These are phyloP conservation scores for Cyanoderma ruficeps DNA, from an alignment of 2,113 vertebrate genomes.

Conservation along the genomic window DNA sequence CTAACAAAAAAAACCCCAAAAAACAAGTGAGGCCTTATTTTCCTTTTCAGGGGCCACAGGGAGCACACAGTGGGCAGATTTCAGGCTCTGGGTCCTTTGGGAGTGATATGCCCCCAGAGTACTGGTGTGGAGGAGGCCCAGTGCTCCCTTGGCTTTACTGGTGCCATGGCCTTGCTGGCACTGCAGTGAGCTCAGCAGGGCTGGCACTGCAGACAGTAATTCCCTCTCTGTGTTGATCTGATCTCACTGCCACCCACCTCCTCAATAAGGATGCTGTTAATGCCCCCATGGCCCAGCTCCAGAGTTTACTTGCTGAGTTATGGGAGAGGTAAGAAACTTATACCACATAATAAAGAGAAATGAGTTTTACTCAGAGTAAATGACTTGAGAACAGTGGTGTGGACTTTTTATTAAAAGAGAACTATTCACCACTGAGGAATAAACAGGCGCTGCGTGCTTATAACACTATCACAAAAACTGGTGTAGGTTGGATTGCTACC, in stretches of 20 bases:
- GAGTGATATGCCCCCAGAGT: accelerated
- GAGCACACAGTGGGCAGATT: neutral
- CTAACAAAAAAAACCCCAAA: neutral
- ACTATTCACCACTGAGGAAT: neutral
- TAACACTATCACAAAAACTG: neutral
- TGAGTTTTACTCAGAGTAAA: neutral
- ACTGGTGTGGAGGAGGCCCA: neutral
- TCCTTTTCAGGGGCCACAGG: neutral
- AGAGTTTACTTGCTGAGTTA: neutral
- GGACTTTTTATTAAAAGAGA: neutral
- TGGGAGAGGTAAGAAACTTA: neutral
- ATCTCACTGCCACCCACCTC: neutral
- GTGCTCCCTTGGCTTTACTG: neutral
- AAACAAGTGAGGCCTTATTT: neutral
- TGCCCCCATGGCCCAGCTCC: neutral
- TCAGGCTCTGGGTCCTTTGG: neutral
- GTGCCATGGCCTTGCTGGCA: neutral
- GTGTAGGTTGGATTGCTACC: neutral
- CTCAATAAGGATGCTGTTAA: neutral
- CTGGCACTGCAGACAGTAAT: neutral
- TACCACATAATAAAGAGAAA: neutral
- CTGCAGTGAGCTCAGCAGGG: neutral
- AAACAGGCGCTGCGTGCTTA: neutral
- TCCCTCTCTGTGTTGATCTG: neutral
- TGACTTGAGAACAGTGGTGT: neutral